These are phyloP conservation scores for Volucella inflata DNA, from an alignment of 2,888 invertebrate genomes.

Conservation along the genomic window DNA sequence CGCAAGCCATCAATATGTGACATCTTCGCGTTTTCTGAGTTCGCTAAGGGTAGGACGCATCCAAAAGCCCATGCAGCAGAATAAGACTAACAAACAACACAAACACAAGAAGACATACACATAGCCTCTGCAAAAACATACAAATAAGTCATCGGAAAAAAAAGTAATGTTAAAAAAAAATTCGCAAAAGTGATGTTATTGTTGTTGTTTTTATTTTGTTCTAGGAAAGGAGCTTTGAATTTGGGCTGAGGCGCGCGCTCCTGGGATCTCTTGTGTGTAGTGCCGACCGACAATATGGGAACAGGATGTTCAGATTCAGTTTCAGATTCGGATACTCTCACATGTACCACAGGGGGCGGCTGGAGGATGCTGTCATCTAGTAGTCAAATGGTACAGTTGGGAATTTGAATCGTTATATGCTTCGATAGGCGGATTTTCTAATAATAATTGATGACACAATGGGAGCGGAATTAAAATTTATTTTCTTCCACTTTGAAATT, in stretches of 20 bases:
- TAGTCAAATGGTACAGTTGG: conserved; percentile 71
- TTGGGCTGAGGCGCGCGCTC: conserved; percentile 45
- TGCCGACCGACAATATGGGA: conserved; percentile 6
- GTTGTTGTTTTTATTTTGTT: background rate
- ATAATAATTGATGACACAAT: conserved; percentile 75
- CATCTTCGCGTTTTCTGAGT: conserved; percentile 49
- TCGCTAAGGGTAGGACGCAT: conserved; percentile 9
- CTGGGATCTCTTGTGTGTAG: conserved; percentile 34
- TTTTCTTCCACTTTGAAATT: conserved; percentile 53
- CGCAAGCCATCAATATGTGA: conserved; percentile 68
- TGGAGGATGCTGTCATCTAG: conserved; percentile 57
- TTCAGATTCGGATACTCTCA: conserved; percentile 14
- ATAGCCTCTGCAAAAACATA: background rate
- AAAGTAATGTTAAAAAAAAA: conserved; percentile 17
- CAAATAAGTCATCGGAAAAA: conserved; percentile 5
- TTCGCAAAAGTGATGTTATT: conserved; percentile 9
- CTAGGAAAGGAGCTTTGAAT: conserved; percentile 11
- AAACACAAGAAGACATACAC: conserved; percentile 23
- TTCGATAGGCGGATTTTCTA: conserved; percentile 74
- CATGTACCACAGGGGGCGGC: conserved; percentile 10
- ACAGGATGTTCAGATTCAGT: conserved; percentile 5
- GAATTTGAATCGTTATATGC: conserved; percentile 73
- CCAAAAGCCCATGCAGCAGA: conserved; percentile 21
- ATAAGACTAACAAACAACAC: conserved; percentile 60
- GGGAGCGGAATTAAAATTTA: conserved; percentile 71